A percentile compares a stretch with the other conserved stretches of the same genome.
Evolutionary conservation across 2,888 invertebrate genomes (phyloP).

Genomic region (Unio pictorum): DNA sequence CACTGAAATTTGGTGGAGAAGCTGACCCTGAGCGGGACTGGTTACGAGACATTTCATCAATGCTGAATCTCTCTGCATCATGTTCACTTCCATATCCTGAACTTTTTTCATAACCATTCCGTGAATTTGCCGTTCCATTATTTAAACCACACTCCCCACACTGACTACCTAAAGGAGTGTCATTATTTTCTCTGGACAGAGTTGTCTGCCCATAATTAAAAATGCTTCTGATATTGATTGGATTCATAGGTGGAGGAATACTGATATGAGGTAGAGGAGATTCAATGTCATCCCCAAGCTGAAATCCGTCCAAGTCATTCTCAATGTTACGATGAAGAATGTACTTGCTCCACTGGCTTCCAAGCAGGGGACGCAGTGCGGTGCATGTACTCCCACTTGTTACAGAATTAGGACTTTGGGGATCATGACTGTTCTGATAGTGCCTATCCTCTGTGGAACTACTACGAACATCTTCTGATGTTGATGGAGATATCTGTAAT

Average conservation of each 20-base stretch:
- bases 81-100: constrained; percentile 66
- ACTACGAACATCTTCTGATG: constrained; percentile 58
- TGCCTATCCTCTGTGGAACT: constrained; percentile 55
- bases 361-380: constrained; percentile 47
- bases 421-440: constrained; percentile 38
- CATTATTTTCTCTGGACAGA: constrained; percentile 43
- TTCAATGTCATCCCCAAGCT: constrained; percentile 32
- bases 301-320: constrained; percentile 28
- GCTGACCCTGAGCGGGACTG: constrained; percentile 46
- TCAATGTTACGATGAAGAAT: constrained; percentile 48
- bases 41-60: constrained; percentile 51
- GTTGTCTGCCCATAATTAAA: constrained; percentile 50
- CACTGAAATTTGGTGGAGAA: constrained; percentile 61
- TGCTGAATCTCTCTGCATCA: constrained; percentile 58
- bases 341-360: constrained; percentile 60
- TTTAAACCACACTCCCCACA: constrained; percentile 52
- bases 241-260: constrained; percentile 63
- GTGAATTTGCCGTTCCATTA: constrained; percentile 55
- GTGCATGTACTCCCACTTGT: constrained; percentile 56
- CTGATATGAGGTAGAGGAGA: constrained; percentile 48
- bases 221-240: constrained; percentile 56
- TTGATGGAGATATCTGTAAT: constrained; percentile 59
- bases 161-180: constrained; percentile 51
- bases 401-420: constrained; percentile 57
- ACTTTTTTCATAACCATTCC: constrained; percentile 60